A percentile compares a stretch with the other conserved stretches of the same genome.
Conservation (phyloP, 2,888 invertebrate genomes). For the Ariolimax columbianus region DNA sequence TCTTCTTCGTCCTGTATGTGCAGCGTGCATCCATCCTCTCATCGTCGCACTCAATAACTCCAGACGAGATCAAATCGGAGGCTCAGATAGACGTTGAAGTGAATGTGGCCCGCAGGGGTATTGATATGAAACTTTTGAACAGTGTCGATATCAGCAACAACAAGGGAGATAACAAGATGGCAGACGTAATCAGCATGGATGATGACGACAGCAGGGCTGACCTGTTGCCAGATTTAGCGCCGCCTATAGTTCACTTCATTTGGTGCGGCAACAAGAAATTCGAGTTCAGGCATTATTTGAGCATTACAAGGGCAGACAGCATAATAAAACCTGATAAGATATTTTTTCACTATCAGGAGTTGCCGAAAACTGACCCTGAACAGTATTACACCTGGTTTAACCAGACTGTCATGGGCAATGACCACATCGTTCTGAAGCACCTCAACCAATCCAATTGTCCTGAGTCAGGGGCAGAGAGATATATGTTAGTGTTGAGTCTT, state of each 20-base stretch:
- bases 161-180: not conserved
- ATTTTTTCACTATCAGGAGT: constrained; percentile 56
- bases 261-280: constrained; percentile 56
- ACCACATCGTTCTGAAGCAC: constrained; percentile 54
- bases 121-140: constrained; percentile 45
- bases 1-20: constrained; percentile 45
- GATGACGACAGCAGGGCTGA: constrained; percentile 53
- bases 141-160: constrained; percentile 27
- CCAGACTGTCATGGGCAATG: constrained; percentile 52
- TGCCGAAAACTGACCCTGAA: constrained; percentile 52
- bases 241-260: constrained; percentile 56
- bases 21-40: constrained; percentile 39
- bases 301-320: constrained; percentile 55
- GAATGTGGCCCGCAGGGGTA: constrained; percentile 32
- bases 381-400: constrained; percentile 59
- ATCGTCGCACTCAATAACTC: not conserved
- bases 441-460: constrained; percentile 55
- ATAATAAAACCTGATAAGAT: constrained; percentile 59
- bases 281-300: constrained; percentile 57
- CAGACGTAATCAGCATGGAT: not conserved
- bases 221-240: constrained; percentile 56
- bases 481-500: constrained; percentile 54
- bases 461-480: constrained; percentile 51
- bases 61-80: not conserved
- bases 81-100: not conserved